A percentile compares a stretch with the other conserved stretches of the same genome.
Conservation (phyloP, 2,888 invertebrate genomes). For the Hydrotaea diabolus region DNA sequence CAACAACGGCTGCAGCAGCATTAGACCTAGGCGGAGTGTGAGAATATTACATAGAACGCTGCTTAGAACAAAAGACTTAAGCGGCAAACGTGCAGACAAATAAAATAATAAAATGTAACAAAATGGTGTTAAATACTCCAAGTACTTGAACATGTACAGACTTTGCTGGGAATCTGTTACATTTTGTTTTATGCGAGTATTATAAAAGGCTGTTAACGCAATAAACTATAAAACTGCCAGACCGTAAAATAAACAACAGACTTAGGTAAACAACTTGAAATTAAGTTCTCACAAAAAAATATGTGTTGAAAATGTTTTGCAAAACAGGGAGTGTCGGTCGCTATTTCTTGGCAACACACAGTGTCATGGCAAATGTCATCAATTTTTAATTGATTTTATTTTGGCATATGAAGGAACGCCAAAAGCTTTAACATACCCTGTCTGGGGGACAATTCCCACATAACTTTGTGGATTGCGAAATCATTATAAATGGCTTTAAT, state of each 20-base stretch:
- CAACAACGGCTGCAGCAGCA: not conserved
- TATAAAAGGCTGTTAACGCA: not conserved
- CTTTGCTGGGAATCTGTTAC: not conserved
- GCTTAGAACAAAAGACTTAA: constrained; percentile 13
- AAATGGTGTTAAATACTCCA: constrained; percentile 7
- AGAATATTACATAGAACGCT: not conserved
- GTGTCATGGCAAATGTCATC: constrained; percentile 46
- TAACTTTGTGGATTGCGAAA: constrained; percentile 16
- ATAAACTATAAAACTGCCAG: not conserved
- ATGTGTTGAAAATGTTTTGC: not conserved
- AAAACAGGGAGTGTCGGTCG: constrained; percentile 48
- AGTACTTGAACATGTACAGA: not conserved
- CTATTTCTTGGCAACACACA: constrained; percentile 8
- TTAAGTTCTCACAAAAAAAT: constrained; percentile 34
- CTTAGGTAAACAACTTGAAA: constrained; percentile 44
- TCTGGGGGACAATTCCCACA: constrained; percentile 11
- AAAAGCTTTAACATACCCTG: not conserved
- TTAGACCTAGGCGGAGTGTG: not conserved
- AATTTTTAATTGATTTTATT: constrained; percentile 56
- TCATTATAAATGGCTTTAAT: constrained; percentile 39
- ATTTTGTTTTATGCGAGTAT: not conserved
- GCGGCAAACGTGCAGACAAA: not conserved
- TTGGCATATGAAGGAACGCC: too few species aligned
- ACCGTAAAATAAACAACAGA: constrained; percentile 49
- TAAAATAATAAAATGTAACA: constrained; percentile 34